Percentiles rank a stretch among this genome's conserved stretches.
These are phyloP conservation scores for Drosophila maculinotata DNA, from an alignment of 2,888 invertebrate species.

Conservation along the genomic window DNA sequence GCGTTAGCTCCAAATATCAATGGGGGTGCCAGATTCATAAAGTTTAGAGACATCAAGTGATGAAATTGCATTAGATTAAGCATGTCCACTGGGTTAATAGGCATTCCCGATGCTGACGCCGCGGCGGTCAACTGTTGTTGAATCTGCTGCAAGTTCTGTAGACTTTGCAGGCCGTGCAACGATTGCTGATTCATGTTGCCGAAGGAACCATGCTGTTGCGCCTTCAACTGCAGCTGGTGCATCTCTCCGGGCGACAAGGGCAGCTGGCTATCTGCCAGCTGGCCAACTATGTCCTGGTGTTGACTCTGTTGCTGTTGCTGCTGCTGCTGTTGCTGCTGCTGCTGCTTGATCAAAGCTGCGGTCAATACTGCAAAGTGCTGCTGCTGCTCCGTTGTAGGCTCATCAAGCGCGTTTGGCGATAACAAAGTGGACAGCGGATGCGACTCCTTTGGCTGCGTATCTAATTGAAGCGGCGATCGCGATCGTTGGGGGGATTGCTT, in stretches of 20 bases:
- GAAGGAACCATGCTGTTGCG: conserved; percentile 38
- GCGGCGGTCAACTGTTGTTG: conserved; percentile 79
- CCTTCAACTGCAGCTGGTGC: conserved; percentile 49
- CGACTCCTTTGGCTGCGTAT: conserved; percentile 32
- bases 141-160: conserved; percentile 83
- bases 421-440: conserved; percentile 5
- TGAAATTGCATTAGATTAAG: conserved; percentile 94
- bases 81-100: conserved; percentile 93
- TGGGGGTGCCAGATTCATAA: conserved; percentile 98
- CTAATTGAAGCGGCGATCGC: conserved; percentile 21
- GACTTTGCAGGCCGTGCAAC: conserved; percentile 73
- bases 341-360: conserved; percentile 73
- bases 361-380: conserved; percentile 66
- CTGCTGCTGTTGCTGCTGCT: conserved; percentile 52
- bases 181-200: conserved; percentile 44
- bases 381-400: conserved; percentile 43
- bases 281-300: conserved; percentile 38
- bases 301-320: conserved; percentile 34
- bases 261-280: conserved; percentile 44
- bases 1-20: conserved; percentile 82
- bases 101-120: conserved; percentile 86
- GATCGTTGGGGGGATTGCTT: conserved; percentile 14
- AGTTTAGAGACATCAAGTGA: conserved; percentile 95
- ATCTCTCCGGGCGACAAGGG: conserved; percentile 45
- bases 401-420: conserved; percentile 36